Evolutionary conservation across 2,888 invertebrate species (phyloP), one percentile per base, ranked within the genome.

Genomic region (Agrilus biguttatus): DNA sequence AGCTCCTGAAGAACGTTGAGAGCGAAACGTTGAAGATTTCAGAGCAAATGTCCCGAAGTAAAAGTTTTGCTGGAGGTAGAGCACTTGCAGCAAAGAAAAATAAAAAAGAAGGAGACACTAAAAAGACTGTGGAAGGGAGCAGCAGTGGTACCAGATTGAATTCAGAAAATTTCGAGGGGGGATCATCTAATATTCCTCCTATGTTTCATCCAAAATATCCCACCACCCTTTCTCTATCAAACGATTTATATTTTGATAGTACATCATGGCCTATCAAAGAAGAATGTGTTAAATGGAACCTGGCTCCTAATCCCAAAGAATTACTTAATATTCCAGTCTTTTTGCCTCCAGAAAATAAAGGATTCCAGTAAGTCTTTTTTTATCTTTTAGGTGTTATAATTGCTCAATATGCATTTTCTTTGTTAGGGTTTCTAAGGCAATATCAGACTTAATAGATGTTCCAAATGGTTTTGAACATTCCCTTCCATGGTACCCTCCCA

Each of bases 401-500:
- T 21, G 6, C 7, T 21, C 7, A 34, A 34, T 34, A 34, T 13
- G 7, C 5, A 8, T 34, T 13, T 13, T 21, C 13, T 21, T 19
- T 38, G 45, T 42, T 61, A 75, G 75, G 49, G 53, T 75, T 41
- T 63, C 60, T 40, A 58, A 64, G 14, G 63, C 81, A 44, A 62
- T 83, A 43, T 74, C 75, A 2, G 75, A 75, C 32, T 73, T 73
- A 41, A 75, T 84, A 47, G 78, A 75, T 7, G 69, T 84, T 39
- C 68, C 74, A 6, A 63, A 67, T 12, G 68, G 68, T 5, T 70
- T 69, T 12, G 78, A 82, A 55, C 80, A 83, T 53, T 74, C 78
- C 36, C 63, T 85, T 47, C 85, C 85, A 3, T 85, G 84, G 84
- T 78, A 82, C 57, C 84, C 84, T 14, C 85, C 85, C 1, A 64